Evolutionary conservation across 2,797 vertebrate genomes (phyloP).

Genomic region (Mionectes olivaceus): DNA sequence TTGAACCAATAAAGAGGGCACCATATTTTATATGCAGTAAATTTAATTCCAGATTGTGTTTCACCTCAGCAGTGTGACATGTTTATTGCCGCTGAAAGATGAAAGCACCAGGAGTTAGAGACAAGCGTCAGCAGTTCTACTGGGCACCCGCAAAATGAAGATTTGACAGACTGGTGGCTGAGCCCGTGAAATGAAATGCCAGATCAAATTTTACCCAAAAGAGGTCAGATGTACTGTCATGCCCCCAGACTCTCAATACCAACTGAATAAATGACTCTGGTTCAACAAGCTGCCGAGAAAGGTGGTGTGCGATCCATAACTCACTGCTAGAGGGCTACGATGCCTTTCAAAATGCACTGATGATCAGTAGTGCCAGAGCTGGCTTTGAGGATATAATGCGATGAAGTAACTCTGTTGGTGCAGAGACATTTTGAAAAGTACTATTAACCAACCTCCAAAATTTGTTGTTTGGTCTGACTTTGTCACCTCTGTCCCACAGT

Average conservation of each 20-base stretch:
- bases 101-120: slow-evolving; percentile 84
- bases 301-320: slow-evolving; percentile 38
- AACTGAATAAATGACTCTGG: slow-evolving; percentile 77
- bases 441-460: slow-evolving; percentile 52
- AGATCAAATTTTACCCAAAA: slow-evolving; percentile 86
- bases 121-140: slow-evolving; percentile 86
- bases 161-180: slow-evolving; percentile 83
- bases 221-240: slow-evolving; percentile 80
- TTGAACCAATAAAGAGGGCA: slow-evolving; percentile 97
- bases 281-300: slow-evolving; percentile 62
- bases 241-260: slow-evolving; percentile 77
- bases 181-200: slow-evolving; percentile 86
- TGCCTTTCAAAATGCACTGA: neutral
- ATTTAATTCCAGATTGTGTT: slow-evolving; percentile 97
- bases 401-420: slow-evolving; percentile 22
- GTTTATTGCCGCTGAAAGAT: slow-evolving; percentile 92
- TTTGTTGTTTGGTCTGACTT: slow-evolving; percentile 47
- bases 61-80: slow-evolving; percentile 92
- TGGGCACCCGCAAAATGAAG: slow-evolving; percentile 84
- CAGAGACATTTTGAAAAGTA: slow-evolving; percentile 46
- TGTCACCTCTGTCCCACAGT: slow-evolving; percentile 31
- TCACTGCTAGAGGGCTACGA: slow-evolving; percentile 53
- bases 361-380: neutral
- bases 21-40: slow-evolving; percentile 99
- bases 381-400: neutral